Percentiles rank a stretch among this genome's conserved stretches.
Conservation (phyloP, 2,113 vertebrate genomes). For the Willisornis vidua region DNA sequence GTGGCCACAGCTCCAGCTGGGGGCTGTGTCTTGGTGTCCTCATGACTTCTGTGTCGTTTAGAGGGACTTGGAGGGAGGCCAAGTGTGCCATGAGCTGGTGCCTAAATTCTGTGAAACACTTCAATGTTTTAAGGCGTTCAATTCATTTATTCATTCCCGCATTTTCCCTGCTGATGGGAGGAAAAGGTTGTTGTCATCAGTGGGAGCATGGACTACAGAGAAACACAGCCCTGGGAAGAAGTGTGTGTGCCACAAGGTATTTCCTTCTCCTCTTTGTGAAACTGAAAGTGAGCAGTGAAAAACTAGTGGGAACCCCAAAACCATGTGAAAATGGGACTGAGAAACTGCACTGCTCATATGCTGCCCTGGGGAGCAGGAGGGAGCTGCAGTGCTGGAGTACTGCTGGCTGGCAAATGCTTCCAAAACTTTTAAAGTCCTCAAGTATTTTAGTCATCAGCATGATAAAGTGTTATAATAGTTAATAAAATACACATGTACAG, state of each 20-base stretch:
- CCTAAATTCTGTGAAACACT: background rate
- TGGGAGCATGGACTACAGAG: background rate
- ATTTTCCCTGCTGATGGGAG: background rate
- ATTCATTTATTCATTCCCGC: background rate
- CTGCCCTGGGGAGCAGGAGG: background rate
- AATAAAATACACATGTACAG: fast-evolving
- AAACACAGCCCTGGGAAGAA: background rate
- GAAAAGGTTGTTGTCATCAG: background rate
- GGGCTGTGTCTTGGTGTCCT: fast-evolving
- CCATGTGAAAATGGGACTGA: fast-evolving
- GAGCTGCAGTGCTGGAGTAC: background rate
- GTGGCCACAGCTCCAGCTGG: background rate
- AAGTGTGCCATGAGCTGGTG: background rate
- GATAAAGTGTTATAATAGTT: background rate
- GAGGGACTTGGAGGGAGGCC: no score
- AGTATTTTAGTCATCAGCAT: background rate
- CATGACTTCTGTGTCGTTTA: background rate
- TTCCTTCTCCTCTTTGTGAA: background rate
- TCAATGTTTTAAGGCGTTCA: background rate
- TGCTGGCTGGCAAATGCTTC: background rate
- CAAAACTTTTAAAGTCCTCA: background rate
- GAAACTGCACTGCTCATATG: background rate
- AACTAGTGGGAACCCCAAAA: background rate
- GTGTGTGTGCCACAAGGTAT: background rate
- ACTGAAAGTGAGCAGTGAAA: background rate